Evolutionary conservation across 2,797 vertebrate genomes (phyloP).

Genomic region (Acridotheres tristis): DNA sequence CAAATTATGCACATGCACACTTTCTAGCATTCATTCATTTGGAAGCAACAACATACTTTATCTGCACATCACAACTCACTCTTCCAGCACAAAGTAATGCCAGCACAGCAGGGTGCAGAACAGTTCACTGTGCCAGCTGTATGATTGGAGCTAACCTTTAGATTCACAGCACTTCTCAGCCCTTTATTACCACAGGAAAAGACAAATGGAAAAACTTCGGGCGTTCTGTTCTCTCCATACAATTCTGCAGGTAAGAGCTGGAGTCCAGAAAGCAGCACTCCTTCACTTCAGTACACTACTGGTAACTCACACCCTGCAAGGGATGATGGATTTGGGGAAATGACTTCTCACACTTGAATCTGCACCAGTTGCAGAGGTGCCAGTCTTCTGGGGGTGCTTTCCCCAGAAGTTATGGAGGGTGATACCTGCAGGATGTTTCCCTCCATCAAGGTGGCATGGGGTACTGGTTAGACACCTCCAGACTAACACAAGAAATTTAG

Average conservation of each 20-base stretch:
- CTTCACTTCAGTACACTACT: neutral
- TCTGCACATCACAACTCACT: neutral
- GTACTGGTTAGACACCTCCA: neutral
- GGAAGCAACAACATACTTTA: neutral
- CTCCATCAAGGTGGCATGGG: neutral
- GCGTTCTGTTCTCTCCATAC: neutral
- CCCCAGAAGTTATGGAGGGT: neutral
- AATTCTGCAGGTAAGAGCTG: neutral
- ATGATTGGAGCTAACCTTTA: neutral
- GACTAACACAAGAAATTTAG: neutral
- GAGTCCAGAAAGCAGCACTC: neutral
- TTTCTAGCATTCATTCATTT: neutral
- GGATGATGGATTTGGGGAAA: neutral
- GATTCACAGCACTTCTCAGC: neutral
- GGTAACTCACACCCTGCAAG: neutral
- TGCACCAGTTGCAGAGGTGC: neutral
- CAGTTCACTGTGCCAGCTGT: neutral
- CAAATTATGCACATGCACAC: neutral
- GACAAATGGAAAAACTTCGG: neutral
- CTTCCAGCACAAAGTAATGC: neutral
- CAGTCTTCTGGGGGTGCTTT: neutral
- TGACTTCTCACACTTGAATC: neutral
- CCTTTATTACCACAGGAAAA: neutral
- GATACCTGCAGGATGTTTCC: neutral
- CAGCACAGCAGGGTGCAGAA: neutral